Evolutionary conservation across 2,888 invertebrate genomes (phyloP), one percentile per base, ranked within the genome.

Genomic region (Eledona agricola): DNA sequence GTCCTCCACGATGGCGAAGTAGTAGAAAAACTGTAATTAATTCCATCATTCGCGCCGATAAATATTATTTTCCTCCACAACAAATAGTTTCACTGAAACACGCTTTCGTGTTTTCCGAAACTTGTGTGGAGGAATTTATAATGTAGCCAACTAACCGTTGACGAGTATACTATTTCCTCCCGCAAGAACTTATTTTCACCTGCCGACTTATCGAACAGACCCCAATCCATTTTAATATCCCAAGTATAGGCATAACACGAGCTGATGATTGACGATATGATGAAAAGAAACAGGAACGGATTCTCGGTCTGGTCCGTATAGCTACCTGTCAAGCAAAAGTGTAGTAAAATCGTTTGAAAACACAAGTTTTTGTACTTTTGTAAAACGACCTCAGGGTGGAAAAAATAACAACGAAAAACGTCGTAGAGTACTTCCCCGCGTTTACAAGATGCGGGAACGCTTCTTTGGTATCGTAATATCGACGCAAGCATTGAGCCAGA

Each of bases 151-250:
- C 40, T 17, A 3, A 88, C 89, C 70, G 84, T 84, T 52, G 86
- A 85, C 12, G 88, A 86, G 76, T 90, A 90, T 34, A 90, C 89
- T 61, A 88, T 85, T 79, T 90, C 90, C 72, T 90, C 90, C 47
- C 90, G 75, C 22, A 90, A 78, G 71, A 89, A 84, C 68, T 78
- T 81, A 77, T 90, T 87, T 74, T 89, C 88, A n/a, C 88, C 88
- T 6, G 88, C 83, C 60, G 83, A 82, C 55, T 83, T 81, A 74
- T 90, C 91, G 66, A 90, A 82, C 26, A 91, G 77, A 3, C 90
- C 90, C 92, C 92, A 93, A 80, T 93, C 93, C 89, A 93, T 90
- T 77, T 88, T 89, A 45, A 92, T 85, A 73, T 93, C 92, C 92
- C 93, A 93, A 12, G 85, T 83, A 72, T 90, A 90, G 2, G 90